A percentile compares a stretch with the other conserved stretches of the same genome.
These are phyloP conservation scores for Burhinus oedicnemus DNA, from an alignment of 2,113 vertebrate species.

Conservation along the genomic window DNA sequence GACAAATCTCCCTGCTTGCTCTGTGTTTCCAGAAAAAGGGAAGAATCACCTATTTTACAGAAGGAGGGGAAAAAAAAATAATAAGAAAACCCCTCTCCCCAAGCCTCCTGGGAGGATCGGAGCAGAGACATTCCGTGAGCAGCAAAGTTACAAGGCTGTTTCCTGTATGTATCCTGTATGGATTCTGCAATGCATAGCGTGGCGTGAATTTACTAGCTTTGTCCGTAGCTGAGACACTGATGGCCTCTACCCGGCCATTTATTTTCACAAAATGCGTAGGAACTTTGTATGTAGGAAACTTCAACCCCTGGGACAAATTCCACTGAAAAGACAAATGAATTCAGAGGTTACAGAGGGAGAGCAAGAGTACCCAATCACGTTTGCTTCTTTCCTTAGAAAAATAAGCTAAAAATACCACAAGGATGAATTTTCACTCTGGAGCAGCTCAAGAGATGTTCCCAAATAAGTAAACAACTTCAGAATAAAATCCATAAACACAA, in stretches of 20 bases:
- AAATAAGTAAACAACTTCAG: slow-evolving; percentile 11
- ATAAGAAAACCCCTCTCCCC: no score
- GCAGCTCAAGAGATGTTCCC: slow-evolving; percentile 21
- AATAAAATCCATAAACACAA: not conserved
- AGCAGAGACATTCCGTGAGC: not conserved
- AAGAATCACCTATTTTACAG: not conserved
- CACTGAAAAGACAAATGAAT: slow-evolving; percentile 18
- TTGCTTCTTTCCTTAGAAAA: slow-evolving; percentile 26
- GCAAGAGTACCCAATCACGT: slow-evolving; percentile 36
- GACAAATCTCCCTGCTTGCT: not conserved
- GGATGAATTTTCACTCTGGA: slow-evolving; percentile 33
- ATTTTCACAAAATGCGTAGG: not conserved
- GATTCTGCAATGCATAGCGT: not conserved
- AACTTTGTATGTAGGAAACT: not conserved
- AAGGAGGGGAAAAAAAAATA: not conserved
- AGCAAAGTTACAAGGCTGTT: not conserved
- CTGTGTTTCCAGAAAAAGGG: not conserved
- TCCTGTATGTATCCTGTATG: slow-evolving; percentile 57
- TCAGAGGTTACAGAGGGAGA: slow-evolving; percentile 40
- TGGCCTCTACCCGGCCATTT: not conserved
- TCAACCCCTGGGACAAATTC: slow-evolving; percentile 32
- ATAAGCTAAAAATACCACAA: slow-evolving; percentile 62
- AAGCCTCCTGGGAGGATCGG: not conserved
- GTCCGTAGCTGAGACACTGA: not conserved
- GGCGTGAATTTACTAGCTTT: not conserved